A percentile compares a stretch with the other conserved stretches of the same genome.
These are phyloP conservation scores for Andrena dorsata DNA, from an alignment of 2,888 invertebrate genomes.

Conservation along the genomic window DNA sequence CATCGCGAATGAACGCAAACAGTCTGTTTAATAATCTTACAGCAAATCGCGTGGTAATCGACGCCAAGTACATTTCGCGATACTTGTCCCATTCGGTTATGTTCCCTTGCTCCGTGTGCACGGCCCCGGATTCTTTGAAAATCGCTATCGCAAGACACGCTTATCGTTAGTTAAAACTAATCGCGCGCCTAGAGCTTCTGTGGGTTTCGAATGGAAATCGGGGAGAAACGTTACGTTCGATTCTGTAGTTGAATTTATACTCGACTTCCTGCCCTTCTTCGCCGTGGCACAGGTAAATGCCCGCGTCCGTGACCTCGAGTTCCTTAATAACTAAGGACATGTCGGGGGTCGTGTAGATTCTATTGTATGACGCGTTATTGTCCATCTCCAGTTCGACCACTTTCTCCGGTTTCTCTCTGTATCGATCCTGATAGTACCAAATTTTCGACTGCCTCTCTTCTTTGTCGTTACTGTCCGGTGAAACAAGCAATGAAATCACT, in stretches of 20 bases:
- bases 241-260: constrained; percentile 85
- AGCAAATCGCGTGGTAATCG: constrained; percentile 85
- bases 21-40: constrained; percentile 62
- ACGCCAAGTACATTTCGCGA: constrained; percentile 84
- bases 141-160: constrained; percentile 63
- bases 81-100: constrained; percentile 86
- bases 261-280: constrained; percentile 82
- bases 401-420: constrained; percentile 76
- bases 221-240: constrained; percentile 83
- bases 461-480: constrained; percentile 74
- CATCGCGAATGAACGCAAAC: neutral
- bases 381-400: constrained; percentile 86
- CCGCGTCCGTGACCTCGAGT: constrained; percentile 83
- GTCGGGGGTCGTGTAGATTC: constrained; percentile 84
- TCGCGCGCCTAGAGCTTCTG: neutral
- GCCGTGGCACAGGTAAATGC: constrained; percentile 86
- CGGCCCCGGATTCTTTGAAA: constrained; percentile 65
- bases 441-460: constrained; percentile 85
- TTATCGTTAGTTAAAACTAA: neutral
- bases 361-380: constrained; percentile 84
- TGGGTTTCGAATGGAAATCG: neutral
- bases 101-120: constrained; percentile 83
- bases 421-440: constrained; percentile 86
- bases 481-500: neutral
- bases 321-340: constrained; percentile 85